These are phyloP conservation scores for Pituophis catenifer DNA, from an alignment of 2,113 vertebrate species.

Conservation along the genomic window DNA sequence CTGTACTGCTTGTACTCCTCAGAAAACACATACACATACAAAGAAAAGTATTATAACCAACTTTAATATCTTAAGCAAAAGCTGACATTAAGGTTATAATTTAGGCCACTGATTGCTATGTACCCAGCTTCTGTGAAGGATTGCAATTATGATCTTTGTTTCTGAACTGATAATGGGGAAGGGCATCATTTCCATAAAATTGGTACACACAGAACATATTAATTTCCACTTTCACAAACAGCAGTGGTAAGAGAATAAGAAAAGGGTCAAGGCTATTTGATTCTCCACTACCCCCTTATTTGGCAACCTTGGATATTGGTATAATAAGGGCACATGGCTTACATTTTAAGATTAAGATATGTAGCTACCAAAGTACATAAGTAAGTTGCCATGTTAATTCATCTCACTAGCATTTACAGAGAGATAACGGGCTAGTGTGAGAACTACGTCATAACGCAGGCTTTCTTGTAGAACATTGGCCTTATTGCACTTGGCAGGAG, in stretches of 20 bases:
- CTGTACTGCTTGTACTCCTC: not conserved
- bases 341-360: not conserved
- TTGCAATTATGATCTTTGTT: constrained; percentile 36
- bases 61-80: constrained; percentile 18
- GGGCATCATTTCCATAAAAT: not conserved
- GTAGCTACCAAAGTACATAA: not conserved
- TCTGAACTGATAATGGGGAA: constrained; percentile 1
- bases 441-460: not conserved
- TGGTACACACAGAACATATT: accelerated
- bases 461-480: not conserved
- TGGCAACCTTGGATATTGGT: not conserved
- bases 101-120: constrained; percentile 35
- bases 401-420: not conserved
- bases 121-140: not conserved
- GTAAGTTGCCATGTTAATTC: not conserved
- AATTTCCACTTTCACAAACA: not conserved
- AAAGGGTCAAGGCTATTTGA: not conserved
- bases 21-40: not conserved
- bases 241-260: accelerated
- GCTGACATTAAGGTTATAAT: constrained; percentile 7
- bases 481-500: not conserved
- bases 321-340: not conserved
- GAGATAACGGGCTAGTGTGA: not conserved
- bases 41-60: not conserved
- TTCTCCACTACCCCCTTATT: not conserved